Base-by-base conservation (phyloP, 2,113 vertebrate genomes). In the Phyllopteryx taeniolatus region DNA sequence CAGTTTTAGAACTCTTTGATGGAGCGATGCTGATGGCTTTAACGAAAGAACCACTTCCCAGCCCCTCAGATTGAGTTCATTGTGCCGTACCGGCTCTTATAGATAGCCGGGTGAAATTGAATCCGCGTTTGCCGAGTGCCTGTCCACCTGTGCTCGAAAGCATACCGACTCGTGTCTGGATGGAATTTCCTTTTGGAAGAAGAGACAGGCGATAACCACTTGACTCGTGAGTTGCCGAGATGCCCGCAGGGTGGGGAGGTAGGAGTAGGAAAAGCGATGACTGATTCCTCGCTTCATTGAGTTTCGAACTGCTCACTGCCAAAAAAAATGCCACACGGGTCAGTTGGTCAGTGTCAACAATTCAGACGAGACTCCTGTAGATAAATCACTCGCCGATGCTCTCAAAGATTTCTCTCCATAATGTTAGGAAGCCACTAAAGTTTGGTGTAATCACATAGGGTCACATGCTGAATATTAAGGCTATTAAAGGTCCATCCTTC, bases 311-410 rank as follows among this genome's bases (percentile, higher is more conserved):
- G 47, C 82, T 82, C 51, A 19, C 83, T 86, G 77, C 71, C 78
- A 80, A 75, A 73, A 81, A 78, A 22, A 43, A 51, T 74, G 72
- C 56, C 74, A 76, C 81, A 76, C 56, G 79, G 83, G 86, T 85
- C 79, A 87, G 87, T 90, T 88, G 82, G 70, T 83, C 83, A 72
- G 81, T 85, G 83, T 86, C 88, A 90, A 82, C 83, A 88, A 78
- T 77, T 85, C 75, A 77, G 73, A 78, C 74, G 13, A 77, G 75
- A 67, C 67, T 82, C 72, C 79, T 73, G 75, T 8, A 14, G 27
- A 22, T 10, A 54, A 54, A 75, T 42, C 85, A 84, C 81, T 89
- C 79, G 86, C 86, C 79, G 76, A 72, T 73, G 80, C 59, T 42
- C 35, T 44, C 22, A 65, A 67, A 71, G 68, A 57, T 76, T 79